These are phyloP conservation scores for Teinopalpus imperialis DNA, from an alignment of 2,888 invertebrate genomes.

Conservation along the genomic window DNA sequence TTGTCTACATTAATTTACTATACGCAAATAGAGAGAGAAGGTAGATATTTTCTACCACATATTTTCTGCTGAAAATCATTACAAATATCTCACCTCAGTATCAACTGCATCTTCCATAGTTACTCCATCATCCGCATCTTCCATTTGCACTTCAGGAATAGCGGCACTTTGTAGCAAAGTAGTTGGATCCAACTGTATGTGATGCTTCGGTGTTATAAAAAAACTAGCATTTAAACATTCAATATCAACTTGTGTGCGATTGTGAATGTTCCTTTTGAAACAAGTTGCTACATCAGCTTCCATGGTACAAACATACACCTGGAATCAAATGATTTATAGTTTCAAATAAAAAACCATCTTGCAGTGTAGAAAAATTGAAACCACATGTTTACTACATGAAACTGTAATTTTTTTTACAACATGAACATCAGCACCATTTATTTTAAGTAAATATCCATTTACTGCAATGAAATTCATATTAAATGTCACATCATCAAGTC, in stretches of 20 bases:
- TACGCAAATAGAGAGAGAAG: too few species aligned
- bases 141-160: constrained; percentile 93
- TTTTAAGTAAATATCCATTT: too few species aligned
- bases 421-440: too few species aligned
- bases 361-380: too few species aligned
- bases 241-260: constrained; percentile 89
- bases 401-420: too few species aligned
- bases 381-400: too few species aligned
- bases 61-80: constrained; percentile 9
- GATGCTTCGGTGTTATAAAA: constrained; percentile 90
- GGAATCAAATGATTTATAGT: too few species aligned
- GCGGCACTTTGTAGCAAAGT: constrained; percentile 91
- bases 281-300: constrained; percentile 90
- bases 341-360: too few species aligned
- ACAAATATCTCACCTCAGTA: constrained; percentile 67
- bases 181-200: constrained; percentile 90
- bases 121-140: constrained; percentile 82
- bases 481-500: too few species aligned
- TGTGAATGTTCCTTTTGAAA: constrained; percentile 92
- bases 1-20: too few species aligned
- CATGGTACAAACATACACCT: constrained; percentile 96
- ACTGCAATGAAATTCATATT: too few species aligned
- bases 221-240: constrained; percentile 86
- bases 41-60: background rate
- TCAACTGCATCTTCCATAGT: constrained; percentile 64